These are phyloP conservation scores for Eidolon helvum DNA, from an alignment of 2,113 vertebrate species.

Conservation along the genomic window DNA sequence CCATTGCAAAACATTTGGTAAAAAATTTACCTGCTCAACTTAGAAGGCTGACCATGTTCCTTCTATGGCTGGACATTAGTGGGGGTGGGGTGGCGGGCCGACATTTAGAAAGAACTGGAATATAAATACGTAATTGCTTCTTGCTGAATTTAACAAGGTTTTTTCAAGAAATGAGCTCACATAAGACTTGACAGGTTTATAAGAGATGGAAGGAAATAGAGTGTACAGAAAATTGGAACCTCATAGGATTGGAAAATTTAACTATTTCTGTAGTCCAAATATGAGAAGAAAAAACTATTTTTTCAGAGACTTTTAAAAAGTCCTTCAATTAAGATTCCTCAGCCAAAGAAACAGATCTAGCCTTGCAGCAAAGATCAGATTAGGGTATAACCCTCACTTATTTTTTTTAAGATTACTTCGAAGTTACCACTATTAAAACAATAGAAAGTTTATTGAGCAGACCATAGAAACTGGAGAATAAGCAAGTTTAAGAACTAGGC, in stretches of 20 bases:
- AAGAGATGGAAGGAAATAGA: neutral
- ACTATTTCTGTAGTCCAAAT: neutral
- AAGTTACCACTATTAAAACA: neutral
- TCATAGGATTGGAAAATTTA: neutral
- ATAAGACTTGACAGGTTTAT: neutral
- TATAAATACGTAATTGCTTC: neutral
- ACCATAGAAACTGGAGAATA: neutral
- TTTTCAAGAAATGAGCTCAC: slow-evolving; percentile 17
- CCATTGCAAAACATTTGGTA: neutral
- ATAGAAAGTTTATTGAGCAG: neutral
- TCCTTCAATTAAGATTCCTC: neutral
- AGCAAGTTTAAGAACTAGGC: neutral
- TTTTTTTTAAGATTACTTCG: neutral
- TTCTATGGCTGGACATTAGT: neutral
- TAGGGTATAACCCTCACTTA: neutral
- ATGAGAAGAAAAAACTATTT: neutral
- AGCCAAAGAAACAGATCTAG: neutral
- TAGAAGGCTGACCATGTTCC: neutral
- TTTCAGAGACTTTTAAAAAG: neutral
- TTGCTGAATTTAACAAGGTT: neutral
- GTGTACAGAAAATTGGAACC: neutral
- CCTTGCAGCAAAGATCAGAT: neutral
- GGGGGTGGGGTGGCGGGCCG: neutral
- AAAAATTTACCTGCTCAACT: neutral
- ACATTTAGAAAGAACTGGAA: neutral